Percentiles rank a stretch among this genome's conserved stretches.
Evolutionary conservation across 2,113 vertebrate species (phyloP).

Genomic region (Oreotrochilus melanogaster): DNA sequence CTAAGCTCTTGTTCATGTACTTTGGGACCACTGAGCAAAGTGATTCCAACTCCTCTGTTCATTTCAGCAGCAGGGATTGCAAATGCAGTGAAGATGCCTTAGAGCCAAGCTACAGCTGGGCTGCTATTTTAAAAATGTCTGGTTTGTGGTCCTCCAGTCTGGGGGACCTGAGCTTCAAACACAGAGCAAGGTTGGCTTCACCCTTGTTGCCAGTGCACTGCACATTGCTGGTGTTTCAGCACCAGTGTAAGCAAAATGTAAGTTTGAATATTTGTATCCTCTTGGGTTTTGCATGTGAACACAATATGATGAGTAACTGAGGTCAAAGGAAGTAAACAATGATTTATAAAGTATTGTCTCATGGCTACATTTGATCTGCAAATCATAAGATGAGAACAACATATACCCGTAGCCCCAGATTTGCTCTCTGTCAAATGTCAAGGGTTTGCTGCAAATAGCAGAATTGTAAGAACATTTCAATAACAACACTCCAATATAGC

Average conservation of each 20-base stretch:
- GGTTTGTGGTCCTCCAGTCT: not conserved
- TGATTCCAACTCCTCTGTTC: not conserved
- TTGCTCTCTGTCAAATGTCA: not conserved
- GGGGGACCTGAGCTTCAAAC: not conserved
- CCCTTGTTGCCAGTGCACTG: not conserved
- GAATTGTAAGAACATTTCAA: not conserved
- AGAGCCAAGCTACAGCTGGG: not conserved
- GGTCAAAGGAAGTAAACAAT: not conserved
- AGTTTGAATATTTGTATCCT: not conserved
- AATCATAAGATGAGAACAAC: not conserved
- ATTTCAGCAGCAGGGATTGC: not conserved
- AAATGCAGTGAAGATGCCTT: not conserved
- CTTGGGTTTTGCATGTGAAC: not conserved
- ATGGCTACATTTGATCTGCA: not conserved
- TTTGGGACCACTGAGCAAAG: not conserved
- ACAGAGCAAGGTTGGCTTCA: not conserved
- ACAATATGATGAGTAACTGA: not conserved
- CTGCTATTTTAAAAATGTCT: not conserved
- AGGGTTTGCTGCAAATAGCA: not conserved
- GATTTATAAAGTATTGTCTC: not conserved
- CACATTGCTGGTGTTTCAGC: not conserved
- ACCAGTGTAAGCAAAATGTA: not conserved
- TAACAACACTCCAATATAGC: not conserved
- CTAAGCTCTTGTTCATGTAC: fast-evolving
- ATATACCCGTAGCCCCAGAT: not conserved